Evolutionary conservation across 2,797 vertebrate species (phyloP).

Genomic region (Cirrhinus mrigala): DNA sequence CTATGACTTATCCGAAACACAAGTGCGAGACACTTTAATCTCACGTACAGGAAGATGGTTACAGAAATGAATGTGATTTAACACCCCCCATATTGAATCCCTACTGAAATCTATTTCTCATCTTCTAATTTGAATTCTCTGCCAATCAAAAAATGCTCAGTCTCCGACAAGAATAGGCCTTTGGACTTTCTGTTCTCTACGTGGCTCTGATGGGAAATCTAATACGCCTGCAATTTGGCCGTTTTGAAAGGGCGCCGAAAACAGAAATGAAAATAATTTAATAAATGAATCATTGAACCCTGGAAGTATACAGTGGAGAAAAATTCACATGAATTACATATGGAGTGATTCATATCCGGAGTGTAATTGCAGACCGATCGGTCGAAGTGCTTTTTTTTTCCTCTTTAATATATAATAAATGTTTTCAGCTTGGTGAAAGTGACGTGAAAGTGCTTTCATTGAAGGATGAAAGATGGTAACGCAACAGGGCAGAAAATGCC

Average conservation of each 20-base stretch:
- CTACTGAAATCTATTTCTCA: conserved; percentile 33
- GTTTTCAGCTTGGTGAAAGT: background rate
- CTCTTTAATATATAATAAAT: background rate
- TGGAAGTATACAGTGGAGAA: background rate
- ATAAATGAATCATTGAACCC: conserved; percentile 1
- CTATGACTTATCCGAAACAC: conserved; percentile 67
- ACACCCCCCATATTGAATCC: conserved; percentile 5
- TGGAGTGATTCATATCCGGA: conserved; percentile 30
- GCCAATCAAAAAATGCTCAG: conserved; percentile 40
- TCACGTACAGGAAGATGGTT: conserved; percentile 44
- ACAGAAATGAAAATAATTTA: conserved; percentile 40
- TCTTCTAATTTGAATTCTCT: conserved; percentile 55
- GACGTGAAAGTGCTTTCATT: background rate
- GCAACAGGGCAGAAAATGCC: background rate
- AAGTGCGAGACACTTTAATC: conserved; percentile 64
- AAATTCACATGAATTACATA: background rate
- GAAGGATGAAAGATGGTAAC: background rate
- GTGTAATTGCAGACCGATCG: conserved; percentile 32
- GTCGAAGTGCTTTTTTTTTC: background rate
- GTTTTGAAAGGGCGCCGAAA: conserved; percentile 36
- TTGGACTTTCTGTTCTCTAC: conserved; percentile 22
- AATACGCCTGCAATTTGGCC: conserved; percentile 49
- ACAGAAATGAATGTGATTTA: conserved; percentile 57
- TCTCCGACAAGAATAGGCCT: conserved; percentile 12
- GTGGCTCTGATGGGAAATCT: conserved; percentile 37